These are phyloP conservation scores for Arenaria interpres DNA, from an alignment of 2,113 vertebrate genomes.

Conservation along the genomic window DNA sequence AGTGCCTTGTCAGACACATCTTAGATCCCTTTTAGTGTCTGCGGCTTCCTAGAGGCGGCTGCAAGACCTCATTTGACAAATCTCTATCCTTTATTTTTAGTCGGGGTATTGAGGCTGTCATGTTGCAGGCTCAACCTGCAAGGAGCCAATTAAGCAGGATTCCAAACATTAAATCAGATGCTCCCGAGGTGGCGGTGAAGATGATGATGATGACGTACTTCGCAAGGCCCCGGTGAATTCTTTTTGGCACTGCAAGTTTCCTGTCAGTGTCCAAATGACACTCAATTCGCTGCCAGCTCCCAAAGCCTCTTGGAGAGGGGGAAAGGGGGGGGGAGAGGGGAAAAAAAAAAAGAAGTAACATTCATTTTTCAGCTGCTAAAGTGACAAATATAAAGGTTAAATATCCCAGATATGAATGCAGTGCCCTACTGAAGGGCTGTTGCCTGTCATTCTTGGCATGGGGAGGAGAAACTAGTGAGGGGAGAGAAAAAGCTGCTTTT, in stretches of 20 bases:
- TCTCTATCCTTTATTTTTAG: constrained; percentile 19
- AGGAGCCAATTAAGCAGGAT: constrained; percentile 3
- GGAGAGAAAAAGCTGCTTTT: background rate
- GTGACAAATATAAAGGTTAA: background rate
- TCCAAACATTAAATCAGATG: background rate
- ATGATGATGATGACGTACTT: background rate
- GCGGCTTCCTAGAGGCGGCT: background rate
- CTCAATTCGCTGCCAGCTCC: background rate
- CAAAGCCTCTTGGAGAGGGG: background rate
- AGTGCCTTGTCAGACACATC: background rate
- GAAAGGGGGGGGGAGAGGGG: background rate
- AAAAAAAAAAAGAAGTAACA: too few relatives aligned
- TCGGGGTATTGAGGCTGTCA: background rate
- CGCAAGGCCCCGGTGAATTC: background rate
- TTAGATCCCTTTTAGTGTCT: background rate
- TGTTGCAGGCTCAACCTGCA: background rate
- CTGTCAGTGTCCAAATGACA: background rate
- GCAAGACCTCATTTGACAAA: background rate
- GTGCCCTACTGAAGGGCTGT: background rate
- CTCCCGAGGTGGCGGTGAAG: background rate
- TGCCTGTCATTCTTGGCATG: background rate
- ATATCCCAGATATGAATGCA: background rate
- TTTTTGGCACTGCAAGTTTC: background rate
- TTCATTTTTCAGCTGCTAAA: background rate
- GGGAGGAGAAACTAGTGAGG: background rate